phyloP scores from a whole-genome alignment of 2,797 vertebrate genomes.

The Poecile montanus region DNA sequence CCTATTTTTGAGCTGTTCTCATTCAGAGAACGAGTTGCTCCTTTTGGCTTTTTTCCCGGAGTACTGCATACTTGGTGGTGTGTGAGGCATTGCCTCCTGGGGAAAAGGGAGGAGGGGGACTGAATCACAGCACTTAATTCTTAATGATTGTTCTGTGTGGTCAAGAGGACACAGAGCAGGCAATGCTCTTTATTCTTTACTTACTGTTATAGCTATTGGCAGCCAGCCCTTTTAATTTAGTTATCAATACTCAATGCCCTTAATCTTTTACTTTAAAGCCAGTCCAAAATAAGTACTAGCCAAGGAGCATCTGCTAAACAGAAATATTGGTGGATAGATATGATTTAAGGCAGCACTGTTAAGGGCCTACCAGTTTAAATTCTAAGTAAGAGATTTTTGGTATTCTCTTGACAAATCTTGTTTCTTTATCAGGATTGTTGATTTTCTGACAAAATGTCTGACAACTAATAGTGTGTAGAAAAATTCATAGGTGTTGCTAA shows the following conservation, averaged over 20 bases:
- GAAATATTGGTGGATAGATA: background rate
- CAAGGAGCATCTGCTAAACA: conserved; percentile 42
- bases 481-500: conserved; percentile 11
- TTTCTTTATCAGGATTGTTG: conserved; percentile 21
- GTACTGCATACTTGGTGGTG: conserved; percentile 28
- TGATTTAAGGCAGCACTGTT: background rate
- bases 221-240: conserved; percentile 63
- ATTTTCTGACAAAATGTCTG: conserved; percentile 23
- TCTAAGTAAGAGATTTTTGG: background rate
- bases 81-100: conserved; percentile 55
- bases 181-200: conserved; percentile 66
- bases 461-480: background rate
- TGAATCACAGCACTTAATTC: conserved; percentile 67
- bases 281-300: conserved; percentile 41
- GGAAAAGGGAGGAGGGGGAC: conserved; percentile 24
- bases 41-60: conserved; percentile 67
- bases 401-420: conserved; percentile 15
- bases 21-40: conserved; percentile 57
- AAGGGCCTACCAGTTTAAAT: background rate
- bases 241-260: conserved; percentile 63
- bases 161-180: conserved; percentile 63
- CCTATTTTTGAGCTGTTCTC: conserved; percentile 64
- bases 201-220: conserved; percentile 62
- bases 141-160: conserved; percentile 66
- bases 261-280: conserved; percentile 60